These are phyloP conservation scores for Pseudochromis fuscus DNA, from an alignment of 2,797 vertebrate genomes.

Conservation along the genomic window DNA sequence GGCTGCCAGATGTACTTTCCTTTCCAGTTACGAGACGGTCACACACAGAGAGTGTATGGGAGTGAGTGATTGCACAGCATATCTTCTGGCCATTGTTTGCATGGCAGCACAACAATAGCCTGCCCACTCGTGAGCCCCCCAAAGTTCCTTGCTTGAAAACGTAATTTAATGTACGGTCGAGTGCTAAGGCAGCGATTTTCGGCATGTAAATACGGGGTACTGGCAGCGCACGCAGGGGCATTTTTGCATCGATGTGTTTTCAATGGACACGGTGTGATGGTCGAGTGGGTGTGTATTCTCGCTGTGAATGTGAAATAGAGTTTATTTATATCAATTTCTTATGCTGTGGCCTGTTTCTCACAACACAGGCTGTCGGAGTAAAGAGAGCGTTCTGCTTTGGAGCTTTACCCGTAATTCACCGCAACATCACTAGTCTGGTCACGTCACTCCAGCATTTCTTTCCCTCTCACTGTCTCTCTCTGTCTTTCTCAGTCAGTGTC, in stretches of 20 bases:
- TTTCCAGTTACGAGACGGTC: conserved; percentile 37
- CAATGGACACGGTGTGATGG: conserved; percentile 46
- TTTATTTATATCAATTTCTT: conserved; percentile 33
- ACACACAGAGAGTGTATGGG: conserved; percentile 20
- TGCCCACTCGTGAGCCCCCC: conserved; percentile 44
- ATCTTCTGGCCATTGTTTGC: conserved; percentile 48
- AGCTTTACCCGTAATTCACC: conserved; percentile 65
- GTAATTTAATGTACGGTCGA: conserved; percentile 37
- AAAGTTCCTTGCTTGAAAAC: conserved; percentile 30
- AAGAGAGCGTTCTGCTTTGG: conserved; percentile 58
- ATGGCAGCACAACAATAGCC: conserved; percentile 43
- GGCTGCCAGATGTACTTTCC: conserved; percentile 26
- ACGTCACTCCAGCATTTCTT: conserved; percentile 51
- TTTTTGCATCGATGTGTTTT: conserved; percentile 59
- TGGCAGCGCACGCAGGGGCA: conserved; percentile 18
- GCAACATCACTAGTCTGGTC: conserved; percentile 66
- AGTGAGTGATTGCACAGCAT: conserved; percentile 30
- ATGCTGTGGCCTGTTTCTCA: conserved; percentile 56
- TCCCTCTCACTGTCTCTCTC: conserved; percentile 39
- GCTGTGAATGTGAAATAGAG: conserved; percentile 41
- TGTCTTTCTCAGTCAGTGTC: conserved; percentile 23
- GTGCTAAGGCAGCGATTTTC: conserved; percentile 39
- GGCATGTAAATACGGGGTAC: conserved; percentile 29
- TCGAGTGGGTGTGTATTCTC: conserved; percentile 42
- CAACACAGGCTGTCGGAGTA: conserved; percentile 39